Percentiles rank a stretch among this genome's conserved stretches.
phyloP scores from a whole-genome alignment of 2,797 vertebrate genomes.

The Fundulus diaphanus region DNA sequence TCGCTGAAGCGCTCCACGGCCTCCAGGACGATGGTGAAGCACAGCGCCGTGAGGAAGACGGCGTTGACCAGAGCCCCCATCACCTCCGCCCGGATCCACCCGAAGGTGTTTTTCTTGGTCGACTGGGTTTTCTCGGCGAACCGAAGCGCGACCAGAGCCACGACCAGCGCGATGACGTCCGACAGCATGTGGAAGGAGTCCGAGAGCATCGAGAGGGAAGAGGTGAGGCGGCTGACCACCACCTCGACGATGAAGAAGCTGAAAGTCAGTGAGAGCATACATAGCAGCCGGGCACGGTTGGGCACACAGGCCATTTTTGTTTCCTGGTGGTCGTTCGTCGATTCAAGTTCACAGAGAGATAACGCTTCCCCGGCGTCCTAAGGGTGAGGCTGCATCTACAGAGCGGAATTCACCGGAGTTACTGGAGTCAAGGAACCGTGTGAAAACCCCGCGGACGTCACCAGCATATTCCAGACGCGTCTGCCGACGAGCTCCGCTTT shows the following conservation, averaged over 20 bases:
- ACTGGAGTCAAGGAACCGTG: neutral
- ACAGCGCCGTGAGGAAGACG: conserved; percentile 96
- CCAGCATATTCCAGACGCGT: conserved; percentile 30
- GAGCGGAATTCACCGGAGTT: neutral
- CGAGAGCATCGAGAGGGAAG: conserved; percentile 96
- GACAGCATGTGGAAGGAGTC: conserved; percentile 99
- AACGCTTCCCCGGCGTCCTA: neutral
- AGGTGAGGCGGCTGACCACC: conserved; percentile 92
- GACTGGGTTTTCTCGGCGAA: conserved; percentile 93
- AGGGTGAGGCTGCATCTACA: neutral
- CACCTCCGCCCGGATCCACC: conserved; percentile 98
- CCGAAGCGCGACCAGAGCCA: conserved; percentile 93
- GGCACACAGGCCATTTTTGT: conserved; percentile 85
- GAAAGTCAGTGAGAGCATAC: conserved; percentile 94
- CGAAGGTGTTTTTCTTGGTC: conserved; percentile 96
- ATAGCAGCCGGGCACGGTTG: conserved; percentile 89
- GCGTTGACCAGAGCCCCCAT: conserved; percentile 99
- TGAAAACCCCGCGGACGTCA: neutral
- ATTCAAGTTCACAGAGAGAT: conserved; percentile 20
- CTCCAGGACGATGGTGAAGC: conserved; percentile 97
- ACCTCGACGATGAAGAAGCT: conserved; percentile 95
- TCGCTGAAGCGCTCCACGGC: conserved; percentile 94
- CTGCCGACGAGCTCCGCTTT: conserved; percentile 73
- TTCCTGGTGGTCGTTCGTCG: conserved; percentile 3
- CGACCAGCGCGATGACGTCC: conserved; percentile 94